Evolutionary conservation across 2,113 vertebrate species (phyloP), one percentile per base, ranked within the genome.

Genomic region (Eulemur rufifrons): DNA sequence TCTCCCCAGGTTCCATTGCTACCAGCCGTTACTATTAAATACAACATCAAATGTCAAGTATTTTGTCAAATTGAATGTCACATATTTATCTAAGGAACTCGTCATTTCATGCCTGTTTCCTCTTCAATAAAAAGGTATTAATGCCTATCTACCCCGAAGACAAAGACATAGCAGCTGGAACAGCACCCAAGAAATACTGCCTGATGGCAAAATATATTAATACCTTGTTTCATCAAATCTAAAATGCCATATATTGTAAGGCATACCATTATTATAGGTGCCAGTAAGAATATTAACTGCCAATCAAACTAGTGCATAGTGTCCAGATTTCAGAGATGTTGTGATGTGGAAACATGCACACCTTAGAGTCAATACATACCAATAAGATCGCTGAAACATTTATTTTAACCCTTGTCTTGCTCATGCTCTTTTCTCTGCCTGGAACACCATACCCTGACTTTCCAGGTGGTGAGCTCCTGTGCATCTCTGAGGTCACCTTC

Each of bases 111-210:
- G 37, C 20, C 69, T 71, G 2, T 56, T 83, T 95, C 32, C 29
- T 42, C 4, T 39, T 86, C 47, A 77, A 78, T 87, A 85, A 88
- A 96, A 92, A 74, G 23, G n/a, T 52, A 45, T 56, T 95, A 91
- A 76, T 34, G 84, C 27, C 59, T 32, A 78, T 18, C 63, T 81
- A 39, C 61, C 71, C 73, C 89, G 64, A 92, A 78, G 96, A 83
- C 68, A 96, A 91, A 91, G 45, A 52, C 42, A 83, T 66, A n/a
- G 56, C 89, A 90, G n/a, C 66, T 39, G 5, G n/a, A 92, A 83
- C 9, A 77, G 71, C 66, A 92, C 6, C 21, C 61, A 95, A 96
- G 56, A 95, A 96, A 93, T 27, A 63, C 12, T 52, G 37, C 25
- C 56, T 50, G 50, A n/a, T 81, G 47, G 39, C 52, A 95, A 92